phyloP scores from a whole-genome alignment of 2,797 vertebrate species.

The Salarias fasciatus region DNA sequence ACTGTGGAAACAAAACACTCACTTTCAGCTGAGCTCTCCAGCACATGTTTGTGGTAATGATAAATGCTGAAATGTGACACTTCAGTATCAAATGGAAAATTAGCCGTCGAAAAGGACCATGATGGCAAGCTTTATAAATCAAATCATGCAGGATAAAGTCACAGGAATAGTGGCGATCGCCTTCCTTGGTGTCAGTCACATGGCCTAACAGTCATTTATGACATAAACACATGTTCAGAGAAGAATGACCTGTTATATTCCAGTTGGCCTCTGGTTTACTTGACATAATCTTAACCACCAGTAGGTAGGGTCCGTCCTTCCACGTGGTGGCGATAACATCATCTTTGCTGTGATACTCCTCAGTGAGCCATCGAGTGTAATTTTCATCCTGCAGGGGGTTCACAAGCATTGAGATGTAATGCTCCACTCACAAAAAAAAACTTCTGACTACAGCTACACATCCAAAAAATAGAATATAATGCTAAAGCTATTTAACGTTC shows the following conservation, averaged over 20 bases:
- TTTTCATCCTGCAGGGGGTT: conserved; percentile 62
- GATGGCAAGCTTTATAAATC: no score
- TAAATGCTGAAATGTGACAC: neutral
- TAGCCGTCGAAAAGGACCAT: no score
- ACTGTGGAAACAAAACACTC: conserved; percentile 73
- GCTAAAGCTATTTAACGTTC: no score
- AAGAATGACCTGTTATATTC: conserved; percentile 85
- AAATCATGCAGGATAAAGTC: neutral
- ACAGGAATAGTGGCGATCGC: neutral
- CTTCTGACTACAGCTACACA: neutral
- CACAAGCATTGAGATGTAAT: conserved; percentile 1
- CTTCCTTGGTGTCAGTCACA: neutral
- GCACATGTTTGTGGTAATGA: neutral
- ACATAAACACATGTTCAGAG: neutral
- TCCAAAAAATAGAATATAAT: no score
- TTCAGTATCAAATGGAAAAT: neutral
- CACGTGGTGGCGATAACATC: conserved; percentile 86
- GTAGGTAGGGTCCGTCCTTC: conserved; percentile 88
- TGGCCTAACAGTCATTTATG: neutral
- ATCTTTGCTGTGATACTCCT: conserved; percentile 70
- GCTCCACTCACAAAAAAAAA: no score
- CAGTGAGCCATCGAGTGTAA: conserved; percentile 62
- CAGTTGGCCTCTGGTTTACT: conserved; percentile 75
- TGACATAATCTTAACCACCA: conserved; percentile 81
- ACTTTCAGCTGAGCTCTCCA: conserved; percentile 2